Evolutionary conservation across 1,140 invertebrate species (phyloP), one percentile per base, ranked within the genome.

Genomic region (Thaumetopoea pityocampa): DNA sequence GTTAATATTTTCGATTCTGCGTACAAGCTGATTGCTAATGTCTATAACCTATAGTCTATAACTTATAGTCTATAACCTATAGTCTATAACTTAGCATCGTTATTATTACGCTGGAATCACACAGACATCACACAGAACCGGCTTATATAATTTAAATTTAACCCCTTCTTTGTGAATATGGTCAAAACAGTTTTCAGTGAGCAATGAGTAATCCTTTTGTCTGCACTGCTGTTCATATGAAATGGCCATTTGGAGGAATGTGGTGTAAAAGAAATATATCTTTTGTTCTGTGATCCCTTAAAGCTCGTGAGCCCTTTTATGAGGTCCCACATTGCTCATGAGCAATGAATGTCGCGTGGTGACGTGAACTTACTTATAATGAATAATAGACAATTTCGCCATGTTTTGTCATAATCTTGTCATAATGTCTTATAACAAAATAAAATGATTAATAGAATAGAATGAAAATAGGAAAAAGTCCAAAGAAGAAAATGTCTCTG

Each of bases 251-350:
- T 8, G 9, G 27, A 28, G 28, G 24, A 22, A 30, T 41, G 22
- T 41, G 30, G 30, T 64, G 57, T 63, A 54, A 59, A 66, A 54
- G 55, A 77, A 66, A 77, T 73, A 69, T 67, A 73, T 69, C 63
- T 71, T 77, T 69, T 77, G 58, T 44, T 51, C 51, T 55, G 38
- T 53, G 52, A 71, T 62, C 63, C 52, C 44, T 42, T 62, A 61
- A 62, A 65, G 57, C 68, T 65, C 43, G 27, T 67, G 64, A 74
- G 69, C 65, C 67, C 51, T 61, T 70, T 68, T 72, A 76, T 76
- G 60, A 62, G 51, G 35, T 59, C 28, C 51, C 40, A 53, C 55
- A 53, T 58, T 55, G 53, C 52, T 56, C 43, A 48, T 69, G 59
- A 56, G 53, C 55, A 52, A 56, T 60, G 55, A 58, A 59, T 56